Base-by-base conservation (phyloP, 2,888 invertebrate species). In the Drosophila paranaensis region DNA sequence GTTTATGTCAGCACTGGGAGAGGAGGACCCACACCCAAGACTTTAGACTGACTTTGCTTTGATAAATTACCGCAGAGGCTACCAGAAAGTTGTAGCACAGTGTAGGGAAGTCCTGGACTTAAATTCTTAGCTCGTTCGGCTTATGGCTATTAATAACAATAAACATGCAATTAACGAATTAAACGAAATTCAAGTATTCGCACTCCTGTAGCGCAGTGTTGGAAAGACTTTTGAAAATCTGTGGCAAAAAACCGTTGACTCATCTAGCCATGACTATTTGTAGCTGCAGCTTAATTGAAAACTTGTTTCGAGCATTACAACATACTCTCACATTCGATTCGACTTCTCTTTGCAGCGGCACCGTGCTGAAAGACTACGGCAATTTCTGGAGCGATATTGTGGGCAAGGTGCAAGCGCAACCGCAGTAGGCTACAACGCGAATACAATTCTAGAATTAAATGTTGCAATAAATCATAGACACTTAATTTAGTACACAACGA, bases 381-480 rank as follows among this genome's bases (percentile, higher is more conserved):
- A 95, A 95, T 8, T 97, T 96, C 92, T 97, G 96, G 96, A 94
- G 95, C 30, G 95, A 95, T 77, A 91, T 96, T 42, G 93, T 95
- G 50, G 95, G 95, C 6, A 94, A 94, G 74, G 90, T 92, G 63
- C 90, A 91, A 67, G 77, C 75, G 42, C 79, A 87, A 45, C 79
- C 48, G 10, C 10, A 48, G n/a, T 63, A 54, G n/a, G 51, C 20
- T 16, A 40, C 30, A 30, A 43, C 27, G 35, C 13, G 37, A 10
- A 9, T 16, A 37, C 48, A 56, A 58, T 67, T 57, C 46, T 69
- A 63, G 63, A 68, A 54, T 63, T 64, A 20, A 51, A 45, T 62
- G 51, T 69, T 64, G 68, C 60, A 82, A 88, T 88, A 86, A 86
- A 80, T 69, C 70, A 54, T 71, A 58, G 67, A 74, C 70, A 71